Conservation (phyloP, 1,140 invertebrate species). For the Megathymus violae region DNA sequence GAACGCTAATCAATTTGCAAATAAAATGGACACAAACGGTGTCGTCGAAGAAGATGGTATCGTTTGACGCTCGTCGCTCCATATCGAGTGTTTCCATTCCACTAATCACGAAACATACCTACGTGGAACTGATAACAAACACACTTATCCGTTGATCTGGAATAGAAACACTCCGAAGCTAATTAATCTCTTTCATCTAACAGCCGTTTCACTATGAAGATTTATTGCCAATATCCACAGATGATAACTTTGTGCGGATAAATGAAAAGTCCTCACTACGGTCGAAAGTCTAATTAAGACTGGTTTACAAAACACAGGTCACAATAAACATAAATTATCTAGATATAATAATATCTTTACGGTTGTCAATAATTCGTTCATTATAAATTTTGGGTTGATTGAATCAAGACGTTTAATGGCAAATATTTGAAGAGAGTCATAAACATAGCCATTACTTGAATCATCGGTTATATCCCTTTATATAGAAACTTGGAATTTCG, state of each 20-base stretch:
- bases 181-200: conserved; percentile 60
- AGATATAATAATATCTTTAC: conserved; percentile 66
- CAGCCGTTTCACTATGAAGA: conserved; percentile 33
- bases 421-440: conserved; percentile 53
- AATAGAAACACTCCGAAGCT: conserved; percentile 53
- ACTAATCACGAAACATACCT: conserved; percentile 61
- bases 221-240: conserved; percentile 40
- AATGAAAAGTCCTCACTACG: conserved; percentile 42
- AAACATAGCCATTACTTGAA: conserved; percentile 40
- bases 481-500: conserved; percentile 35
- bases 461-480: conserved; percentile 38
- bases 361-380: conserved; percentile 70
- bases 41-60: conserved; percentile 57
- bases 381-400: conserved; percentile 65
- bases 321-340: conserved; percentile 67
- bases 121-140: conserved; percentile 54
- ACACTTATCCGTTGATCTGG: conserved; percentile 55
- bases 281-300: conserved; percentile 53
- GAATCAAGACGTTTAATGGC: conserved; percentile 52
- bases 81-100: conserved; percentile 61
- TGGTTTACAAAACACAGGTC: conserved; percentile 43
- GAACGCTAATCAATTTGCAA: conserved; percentile 46
- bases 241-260: conserved; percentile 36
- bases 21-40: conserved; percentile 53
- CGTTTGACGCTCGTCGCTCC: conserved; percentile 58